Evolutionary conservation across 2,797 vertebrate genomes (phyloP).

Genomic region (Epinephelus coioides): DNA sequence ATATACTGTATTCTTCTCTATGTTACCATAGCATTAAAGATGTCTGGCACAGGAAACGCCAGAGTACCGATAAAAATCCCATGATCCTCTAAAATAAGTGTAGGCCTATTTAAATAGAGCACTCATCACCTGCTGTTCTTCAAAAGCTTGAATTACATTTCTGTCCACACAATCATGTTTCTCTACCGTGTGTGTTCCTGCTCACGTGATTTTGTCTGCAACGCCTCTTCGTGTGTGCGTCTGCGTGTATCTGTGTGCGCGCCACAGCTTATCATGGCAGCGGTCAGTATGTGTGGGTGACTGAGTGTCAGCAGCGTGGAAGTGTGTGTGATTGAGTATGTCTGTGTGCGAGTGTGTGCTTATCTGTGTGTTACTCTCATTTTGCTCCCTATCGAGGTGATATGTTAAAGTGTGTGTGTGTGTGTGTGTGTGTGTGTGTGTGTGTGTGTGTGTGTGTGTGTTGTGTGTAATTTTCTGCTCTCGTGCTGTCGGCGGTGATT

Average conservation of each 20-base stretch:
- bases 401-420: background rate
- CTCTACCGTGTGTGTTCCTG: background rate
- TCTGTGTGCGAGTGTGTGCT: slow-evolving; percentile 4
- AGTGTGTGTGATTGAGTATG: slow-evolving; percentile 35
- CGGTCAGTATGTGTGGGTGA: slow-evolving; percentile 55
- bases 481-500: slow-evolving; percentile 42
- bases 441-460: slow-evolving; percentile 11
- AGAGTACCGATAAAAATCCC: too few relatives aligned
- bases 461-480: slow-evolving; percentile 31
- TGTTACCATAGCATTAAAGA: background rate
- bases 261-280: slow-evolving; percentile 63
- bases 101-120: too few relatives aligned
- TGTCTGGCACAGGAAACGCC: background rate
- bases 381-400: background rate
- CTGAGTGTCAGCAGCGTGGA: slow-evolving; percentile 36
- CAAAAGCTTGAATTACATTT: background rate
- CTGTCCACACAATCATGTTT: background rate
- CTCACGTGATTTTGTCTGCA: background rate
- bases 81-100: too few relatives aligned
- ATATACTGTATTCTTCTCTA: background rate
- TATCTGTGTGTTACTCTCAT: slow-evolving; percentile 17
- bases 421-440: slow-evolving; percentile 2
- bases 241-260: slow-evolving; percentile 5
- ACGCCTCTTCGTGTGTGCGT: background rate
- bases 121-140: background rate